These are phyloP conservation scores for Calvadosia cruxmelitensis DNA, from an alignment of 30 jellyfish, hydroid and myxozoan species.

Conservation along the genomic window DNA sequence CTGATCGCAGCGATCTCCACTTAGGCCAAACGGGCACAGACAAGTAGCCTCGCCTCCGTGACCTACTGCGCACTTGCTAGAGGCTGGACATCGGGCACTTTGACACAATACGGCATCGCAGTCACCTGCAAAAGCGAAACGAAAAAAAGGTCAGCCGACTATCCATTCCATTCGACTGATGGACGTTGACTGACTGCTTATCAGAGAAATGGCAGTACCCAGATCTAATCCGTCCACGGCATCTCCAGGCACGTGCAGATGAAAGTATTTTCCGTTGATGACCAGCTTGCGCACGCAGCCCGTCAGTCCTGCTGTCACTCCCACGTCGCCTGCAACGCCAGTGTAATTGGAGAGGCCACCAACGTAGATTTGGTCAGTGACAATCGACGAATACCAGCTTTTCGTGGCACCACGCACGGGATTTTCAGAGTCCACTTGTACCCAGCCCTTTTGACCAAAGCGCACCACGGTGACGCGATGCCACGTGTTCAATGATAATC, in stretches of 20 bases:
- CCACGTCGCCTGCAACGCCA: constrained; percentile 11
- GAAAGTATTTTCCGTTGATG: constrained; percentile 7
- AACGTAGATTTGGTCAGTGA: constrained; percentile 7
- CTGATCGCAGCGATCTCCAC: neutral
- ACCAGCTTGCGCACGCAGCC: constrained; percentile 39
- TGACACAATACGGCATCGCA: constrained; percentile 12
- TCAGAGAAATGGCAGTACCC: constrained; percentile 1
- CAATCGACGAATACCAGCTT: neutral
- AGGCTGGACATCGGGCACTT: neutral
- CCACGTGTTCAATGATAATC: constrained; percentile 13
- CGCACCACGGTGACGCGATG: constrained; percentile 29
- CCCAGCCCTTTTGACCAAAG: constrained; percentile 15
- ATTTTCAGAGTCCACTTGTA: neutral
- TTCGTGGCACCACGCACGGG: neutral
- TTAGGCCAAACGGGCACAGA: neutral
- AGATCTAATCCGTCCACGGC: constrained; percentile 27
- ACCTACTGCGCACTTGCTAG: neutral
- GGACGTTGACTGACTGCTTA: neutral
- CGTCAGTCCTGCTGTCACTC: constrained; percentile 28
- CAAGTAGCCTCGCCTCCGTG: neutral
- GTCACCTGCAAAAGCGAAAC: constrained; percentile 8
- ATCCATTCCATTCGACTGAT: neutral
- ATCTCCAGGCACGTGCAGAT: neutral
- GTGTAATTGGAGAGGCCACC: constrained; percentile 26
- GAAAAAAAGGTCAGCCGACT: neutral